Evolutionary conservation across 2,797 vertebrate species (phyloP), one percentile per base, ranked within the genome.

Genomic region (Huso huso): DNA sequence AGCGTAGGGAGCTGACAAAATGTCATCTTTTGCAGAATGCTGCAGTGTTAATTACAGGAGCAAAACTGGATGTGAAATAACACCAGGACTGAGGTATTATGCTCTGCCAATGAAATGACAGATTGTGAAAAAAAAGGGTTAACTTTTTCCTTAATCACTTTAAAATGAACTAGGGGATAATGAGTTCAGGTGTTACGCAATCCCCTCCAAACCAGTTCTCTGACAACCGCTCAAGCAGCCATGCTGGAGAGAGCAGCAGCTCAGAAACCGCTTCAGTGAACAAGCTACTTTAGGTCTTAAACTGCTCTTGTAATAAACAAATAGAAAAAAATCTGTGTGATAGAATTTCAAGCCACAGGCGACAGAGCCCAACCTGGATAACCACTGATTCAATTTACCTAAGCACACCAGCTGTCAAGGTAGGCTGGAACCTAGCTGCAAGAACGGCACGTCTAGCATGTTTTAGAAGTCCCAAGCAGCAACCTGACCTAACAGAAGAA

Each of bases 91-190:
- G 37, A 37, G 37, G 37, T 1, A 37, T 37, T 37, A 37, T 64
- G 48, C 69, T 70, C 51, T 70, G 71, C 71, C 77, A 76, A 73
- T 4, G 68, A 50, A 73, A 69, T 72, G 75, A 37, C 37, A 78
- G 80, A 83, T 83, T 82, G 37, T 37, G 37, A 81, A 74, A 74
- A 74, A 74, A 74, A 80, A 81, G 76, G 70, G 81, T 78, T 71
- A 75, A 82, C 77, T 37, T 77, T 72, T 65, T 73, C 68, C 76
- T 62, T 51, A 73, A 71, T 73, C 81, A 68, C 71, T 75, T 66
- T 61, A 18, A 72, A 77, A 73, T 71, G 72, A 74, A 75, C 75
- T 18, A 60, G 70, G 70, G 69, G 74, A 73, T 82, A 79, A 77
- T 78, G 62, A 4, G 60, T 74, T 68, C 75, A 73, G 72, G 71